A percentile compares a stretch with the other conserved stretches of the same genome.
phyloP scores from a whole-genome alignment of 2,113 vertebrate species.

The Chaetorhynchus papuensis region DNA sequence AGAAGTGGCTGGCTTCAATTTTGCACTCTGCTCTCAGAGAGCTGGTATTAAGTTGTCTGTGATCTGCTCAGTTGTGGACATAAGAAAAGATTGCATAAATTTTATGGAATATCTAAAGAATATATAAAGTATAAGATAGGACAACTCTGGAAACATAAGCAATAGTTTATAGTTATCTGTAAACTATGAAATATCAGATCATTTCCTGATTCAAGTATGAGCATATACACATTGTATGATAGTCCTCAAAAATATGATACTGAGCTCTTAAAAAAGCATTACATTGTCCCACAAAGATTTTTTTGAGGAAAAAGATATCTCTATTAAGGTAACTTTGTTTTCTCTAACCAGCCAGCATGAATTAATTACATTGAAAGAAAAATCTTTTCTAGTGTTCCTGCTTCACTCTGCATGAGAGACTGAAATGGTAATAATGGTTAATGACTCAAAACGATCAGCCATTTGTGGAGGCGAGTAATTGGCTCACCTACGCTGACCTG shows the following conservation, averaged over 20 bases:
- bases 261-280: not conserved
- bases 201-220: not conserved
- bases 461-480: not conserved
- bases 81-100: not conserved
- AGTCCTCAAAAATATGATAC: not conserved
- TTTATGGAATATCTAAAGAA: not conserved
- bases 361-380: not conserved
- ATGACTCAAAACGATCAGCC: not conserved
- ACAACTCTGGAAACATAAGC: not conserved
- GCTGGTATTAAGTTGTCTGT: not conserved
- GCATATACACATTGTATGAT: not conserved
- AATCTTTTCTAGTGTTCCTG: not conserved
- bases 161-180: not conserved
- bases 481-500: fast-evolving
- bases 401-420: not conserved
- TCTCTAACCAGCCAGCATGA: not conserved
- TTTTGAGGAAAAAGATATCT: not conserved
- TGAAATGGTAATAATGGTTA: not conserved
- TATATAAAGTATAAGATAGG: not conserved
- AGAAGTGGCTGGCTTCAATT: not conserved
- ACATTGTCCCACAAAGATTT: not conserved
- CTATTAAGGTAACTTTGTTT: not conserved
- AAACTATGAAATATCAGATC: not conserved
- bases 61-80: not conserved
- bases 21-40: not conserved